Evolutionary conservation across 2,113 vertebrate genomes (phyloP), one percentile per base, ranked within the genome.

Genomic region (Chionomys nivalis): DNA sequence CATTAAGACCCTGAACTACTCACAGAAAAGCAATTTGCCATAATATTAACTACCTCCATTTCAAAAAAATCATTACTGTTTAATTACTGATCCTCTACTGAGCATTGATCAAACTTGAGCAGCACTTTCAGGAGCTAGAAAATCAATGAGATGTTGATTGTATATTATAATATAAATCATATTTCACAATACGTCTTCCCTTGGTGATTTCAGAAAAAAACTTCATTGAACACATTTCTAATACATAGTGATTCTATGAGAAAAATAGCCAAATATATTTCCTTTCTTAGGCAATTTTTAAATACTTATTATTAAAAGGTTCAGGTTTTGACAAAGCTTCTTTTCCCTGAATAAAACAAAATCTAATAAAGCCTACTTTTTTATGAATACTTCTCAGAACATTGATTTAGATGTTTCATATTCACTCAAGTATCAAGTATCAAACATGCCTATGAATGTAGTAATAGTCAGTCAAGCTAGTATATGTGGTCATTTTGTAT

Each of bases 61-160:
- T 95, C 81, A 97, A 96, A 96, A 96, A 97, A 98, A 96, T 97
- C 95, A 89, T 93, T 97, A 94, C 63, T 89, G 55, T 92, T 97
- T 97, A 96, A 98, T 97, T 97, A 96, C 97, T 96, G 61, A 96
- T 94, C 86, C 91, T 94, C 75, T 91, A 83, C 13, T 91, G 77
- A 70, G 28, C 89, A 97, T 94, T 96, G 95, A 97, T 96, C 91
- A 97, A 83, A 95, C 95, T 11, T 94, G 73, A 96, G 61, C 52
- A 55, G 90, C 89, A 93, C 66, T 87, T 97, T 93, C 88, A 95
- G 82, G 77, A 96, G 96, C 86, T 79, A 65, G 96, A 93, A 85
- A 97, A 98, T 97, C 97, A 97, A 96, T 87, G 90, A 63, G 28
- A 68, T 93, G 55, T 65, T 96, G 93, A 98, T 82, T 91, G 65